Base-by-base conservation (phyloP, 2,888 invertebrate species). In the Oithona nana region DNA sequence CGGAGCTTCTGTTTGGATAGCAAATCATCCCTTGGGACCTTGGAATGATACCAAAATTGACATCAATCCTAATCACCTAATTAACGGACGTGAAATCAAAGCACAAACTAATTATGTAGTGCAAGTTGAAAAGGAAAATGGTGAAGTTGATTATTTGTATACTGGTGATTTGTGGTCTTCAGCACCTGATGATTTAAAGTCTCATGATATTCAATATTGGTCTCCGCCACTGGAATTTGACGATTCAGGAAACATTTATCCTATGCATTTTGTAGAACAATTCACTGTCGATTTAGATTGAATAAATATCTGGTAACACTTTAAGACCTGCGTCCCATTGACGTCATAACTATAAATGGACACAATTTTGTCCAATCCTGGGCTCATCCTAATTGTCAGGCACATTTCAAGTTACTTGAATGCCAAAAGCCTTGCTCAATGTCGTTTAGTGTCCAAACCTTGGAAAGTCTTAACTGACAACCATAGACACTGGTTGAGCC, bases 151-250 rank as follows among this genome's bases (percentile, higher is more conserved):
- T 11, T 52, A 52, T 20, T 8, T 52, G 6, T 52, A 52, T 20
- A 52, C 52, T 52, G 52, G 52, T 6, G 52, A 52, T n/a, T 24
- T 52, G 52, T 52, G 52, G 52, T 52, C 52, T 11, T 52, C 52
- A 20, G 20, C 52, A 13, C 52, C 52, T 6, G 52, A 52, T n/a
- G 24, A n/a, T n/a, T 24, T 52, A 20, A 52, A 52, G n/a, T 52
- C 52, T 6, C 52, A 52, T 52, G 52, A 52, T n/a, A 52, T 52
- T n/a, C 52, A 52, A n/a, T 52, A 52, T 20, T 52, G 52, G 52
- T 52, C 52, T 11, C 52, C 52, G n/a, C 52, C 52, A 11, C 24
- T 52, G 8, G 11, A 52, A 24, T 52, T 52, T n/a, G 52, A 52
- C 24, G 52, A 52, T n/a, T 20, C 52, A 13, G 11, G 11, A 11